A percentile compares a stretch with the other conserved stretches of the same genome.
These are phyloP conservation scores for Vimba vimba DNA, from an alignment of 2,113 vertebrate species.

Conservation along the genomic window DNA sequence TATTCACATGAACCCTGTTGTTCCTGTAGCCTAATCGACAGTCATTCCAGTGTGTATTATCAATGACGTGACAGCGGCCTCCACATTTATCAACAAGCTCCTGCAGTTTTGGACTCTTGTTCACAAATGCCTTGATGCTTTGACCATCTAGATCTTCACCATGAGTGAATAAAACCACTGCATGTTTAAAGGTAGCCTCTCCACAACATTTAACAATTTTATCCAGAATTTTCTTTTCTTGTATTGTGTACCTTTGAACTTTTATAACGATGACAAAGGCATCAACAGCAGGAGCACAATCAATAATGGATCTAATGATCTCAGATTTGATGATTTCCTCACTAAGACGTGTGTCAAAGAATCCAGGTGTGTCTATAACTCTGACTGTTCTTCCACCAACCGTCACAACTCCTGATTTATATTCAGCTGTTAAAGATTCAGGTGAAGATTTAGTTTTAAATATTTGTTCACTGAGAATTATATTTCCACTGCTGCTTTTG, in stretches of 20 bases:
- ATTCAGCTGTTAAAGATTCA: background rate
- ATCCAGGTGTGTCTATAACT: background rate
- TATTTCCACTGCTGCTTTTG: background rate
- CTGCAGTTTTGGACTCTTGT: too few species aligned
- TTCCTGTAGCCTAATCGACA: too few species aligned
- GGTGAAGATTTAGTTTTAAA: background rate
- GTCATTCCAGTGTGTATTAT: too few species aligned
- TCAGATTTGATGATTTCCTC: background rate
- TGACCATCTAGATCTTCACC: too few species aligned
- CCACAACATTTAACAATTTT: background rate
- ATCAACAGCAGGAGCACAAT: background rate
- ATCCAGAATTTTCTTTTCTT: background rate
- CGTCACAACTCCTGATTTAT: background rate
- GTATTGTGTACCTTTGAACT: background rate
- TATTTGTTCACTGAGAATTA: background rate
- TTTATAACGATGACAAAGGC: background rate
- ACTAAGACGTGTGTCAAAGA: background rate
- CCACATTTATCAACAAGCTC: too few species aligned
- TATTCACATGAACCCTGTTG: too few species aligned
- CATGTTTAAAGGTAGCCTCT: conserved; percentile 20
- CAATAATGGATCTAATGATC: background rate
- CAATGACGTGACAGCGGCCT: too few species aligned
- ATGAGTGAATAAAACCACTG: background rate
- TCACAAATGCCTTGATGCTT: too few species aligned
- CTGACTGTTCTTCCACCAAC: background rate